Evolutionary conservation across 1,140 invertebrate genomes (phyloP).

Genomic region (Calephelis virginiensis): DNA sequence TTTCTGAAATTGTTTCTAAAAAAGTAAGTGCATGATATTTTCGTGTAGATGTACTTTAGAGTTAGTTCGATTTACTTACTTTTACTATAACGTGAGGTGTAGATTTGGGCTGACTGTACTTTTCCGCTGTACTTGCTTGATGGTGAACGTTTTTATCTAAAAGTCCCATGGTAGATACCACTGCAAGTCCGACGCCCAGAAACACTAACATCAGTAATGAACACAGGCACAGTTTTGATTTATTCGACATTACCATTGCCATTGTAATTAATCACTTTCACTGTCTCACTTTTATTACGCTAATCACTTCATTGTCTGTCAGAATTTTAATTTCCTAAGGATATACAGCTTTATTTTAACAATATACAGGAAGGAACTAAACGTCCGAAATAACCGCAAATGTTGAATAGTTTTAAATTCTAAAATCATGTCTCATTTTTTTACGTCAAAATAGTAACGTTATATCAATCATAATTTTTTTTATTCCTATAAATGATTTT

Average conservation of each 20-base stretch:
- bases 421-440: too few relatives aligned
- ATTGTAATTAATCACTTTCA: constrained; percentile 56
- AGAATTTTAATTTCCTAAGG: too few relatives aligned
- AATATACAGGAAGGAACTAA: too few relatives aligned
- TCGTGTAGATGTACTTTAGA: not conserved
- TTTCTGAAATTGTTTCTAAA: not conserved
- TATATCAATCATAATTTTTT: too few relatives aligned
- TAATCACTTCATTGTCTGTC: not conserved
- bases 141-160: constrained; percentile 52
- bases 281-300: constrained; percentile 3
- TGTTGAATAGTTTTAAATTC: too few relatives aligned
- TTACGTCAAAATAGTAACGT: too few relatives aligned
- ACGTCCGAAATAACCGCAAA: too few relatives aligned
- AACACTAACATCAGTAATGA: constrained; percentile 74
- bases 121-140: constrained; percentile 43
- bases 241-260: constrained; percentile 81
- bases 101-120: constrained; percentile 49
- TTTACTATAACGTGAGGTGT: constrained; percentile 35
- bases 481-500: too few relatives aligned
- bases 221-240: constrained; percentile 79
- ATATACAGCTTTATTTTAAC: too few relatives aligned
- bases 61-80: constrained; percentile 40
- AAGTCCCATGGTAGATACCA: constrained; percentile 77
- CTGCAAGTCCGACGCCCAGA: constrained; percentile 77
- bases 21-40: not conserved